Percentiles rank a stretch among this genome's conserved stretches.
Evolutionary conservation across 1,140 invertebrate species (phyloP).

Genomic region (Drosophila mayri): DNA sequence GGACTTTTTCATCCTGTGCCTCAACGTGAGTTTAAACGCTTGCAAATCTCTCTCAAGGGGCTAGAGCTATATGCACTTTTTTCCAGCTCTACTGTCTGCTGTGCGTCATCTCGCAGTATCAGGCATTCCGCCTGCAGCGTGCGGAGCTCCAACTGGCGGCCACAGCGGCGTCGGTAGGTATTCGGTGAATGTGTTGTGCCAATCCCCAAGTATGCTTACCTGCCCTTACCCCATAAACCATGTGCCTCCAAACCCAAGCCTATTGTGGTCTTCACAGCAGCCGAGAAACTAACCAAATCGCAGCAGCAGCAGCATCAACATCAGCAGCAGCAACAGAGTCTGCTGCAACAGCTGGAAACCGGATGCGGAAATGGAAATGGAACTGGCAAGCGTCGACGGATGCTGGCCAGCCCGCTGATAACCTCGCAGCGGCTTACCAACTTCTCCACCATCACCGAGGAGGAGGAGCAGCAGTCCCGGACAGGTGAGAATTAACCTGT

Average conservation of each 20-base stretch:
- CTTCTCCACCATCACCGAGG: conserved; percentile 76
- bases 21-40: conserved; percentile 66
- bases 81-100: conserved; percentile 72
- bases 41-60: background rate
- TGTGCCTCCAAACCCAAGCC: conserved; percentile 37
- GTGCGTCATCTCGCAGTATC: conserved; percentile 75
- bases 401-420: conserved; percentile 67
- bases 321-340: conserved; percentile 7
- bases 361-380: conserved; percentile 24
- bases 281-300: conserved; percentile 55
- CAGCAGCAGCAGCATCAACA: conserved; percentile 26
- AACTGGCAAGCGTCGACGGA: conserved; percentile 52
- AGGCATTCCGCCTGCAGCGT: conserved; percentile 55
- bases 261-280: conserved; percentile 58
- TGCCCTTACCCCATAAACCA: conserved; percentile 4
- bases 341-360: conserved; percentile 15
- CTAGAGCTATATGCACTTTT: background rate
- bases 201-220: conserved; percentile 24
- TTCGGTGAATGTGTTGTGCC: conserved; percentile 17
- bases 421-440: conserved; percentile 74
- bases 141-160: conserved; percentile 43
- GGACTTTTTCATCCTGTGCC: conserved; percentile 76
- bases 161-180: conserved; percentile 54
- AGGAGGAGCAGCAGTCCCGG: conserved; percentile 67
- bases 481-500: conserved; percentile 12